A percentile compares a stretch with the other conserved stretches of the same genome.
Evolutionary conservation across 2,113 vertebrate genomes (phyloP).

Genomic region (Speoplatyrhinus poulsoni): DNA sequence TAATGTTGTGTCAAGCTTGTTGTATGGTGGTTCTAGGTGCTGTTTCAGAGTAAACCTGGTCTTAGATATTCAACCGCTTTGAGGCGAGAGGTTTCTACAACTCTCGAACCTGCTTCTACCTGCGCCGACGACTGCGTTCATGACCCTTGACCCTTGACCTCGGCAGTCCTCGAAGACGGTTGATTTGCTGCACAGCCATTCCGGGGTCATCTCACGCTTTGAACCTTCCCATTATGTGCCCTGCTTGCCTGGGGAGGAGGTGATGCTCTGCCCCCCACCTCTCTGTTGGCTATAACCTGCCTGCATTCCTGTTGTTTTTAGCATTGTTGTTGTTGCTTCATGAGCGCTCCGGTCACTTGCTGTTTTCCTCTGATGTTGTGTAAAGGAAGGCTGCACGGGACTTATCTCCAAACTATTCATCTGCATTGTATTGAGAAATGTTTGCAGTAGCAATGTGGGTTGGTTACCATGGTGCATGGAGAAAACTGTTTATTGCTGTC

Average conservation of each 20-base stretch:
- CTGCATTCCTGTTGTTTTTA: conserved; percentile 48
- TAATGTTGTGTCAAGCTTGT: neutral
- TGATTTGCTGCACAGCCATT: conserved; percentile 46
- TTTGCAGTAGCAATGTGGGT: conserved; percentile 28
- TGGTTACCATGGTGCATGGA: conserved; percentile 36
- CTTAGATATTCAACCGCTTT: neutral
- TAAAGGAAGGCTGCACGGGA: conserved; percentile 35
- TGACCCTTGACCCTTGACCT: conserved; percentile 3
- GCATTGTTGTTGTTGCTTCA: conserved; percentile 42
- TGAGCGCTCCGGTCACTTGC: conserved; percentile 28
- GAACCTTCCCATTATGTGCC: conserved; percentile 24
- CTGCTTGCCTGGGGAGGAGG: conserved; percentile 15
- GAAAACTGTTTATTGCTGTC: conserved; percentile 38
- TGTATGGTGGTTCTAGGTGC: neutral
- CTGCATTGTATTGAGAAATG: conserved; percentile 17
- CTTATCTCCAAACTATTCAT: conserved; percentile 29
- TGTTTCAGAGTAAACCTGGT: neutral
- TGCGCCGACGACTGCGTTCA: conserved; percentile 10
- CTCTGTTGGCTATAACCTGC: conserved; percentile 13
- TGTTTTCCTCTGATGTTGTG: conserved; percentile 16
- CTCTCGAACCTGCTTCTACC: conserved; percentile 40
- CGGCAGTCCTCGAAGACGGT: conserved; percentile 20
- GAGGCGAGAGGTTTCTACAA: neutral
- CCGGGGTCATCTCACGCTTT: conserved; percentile 37
- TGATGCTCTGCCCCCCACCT: conserved; percentile 11